Evolutionary conservation across 2,888 invertebrate species (phyloP), one percentile per base, ranked within the genome.

Genomic region (Tromatobia lineatoria): DNA sequence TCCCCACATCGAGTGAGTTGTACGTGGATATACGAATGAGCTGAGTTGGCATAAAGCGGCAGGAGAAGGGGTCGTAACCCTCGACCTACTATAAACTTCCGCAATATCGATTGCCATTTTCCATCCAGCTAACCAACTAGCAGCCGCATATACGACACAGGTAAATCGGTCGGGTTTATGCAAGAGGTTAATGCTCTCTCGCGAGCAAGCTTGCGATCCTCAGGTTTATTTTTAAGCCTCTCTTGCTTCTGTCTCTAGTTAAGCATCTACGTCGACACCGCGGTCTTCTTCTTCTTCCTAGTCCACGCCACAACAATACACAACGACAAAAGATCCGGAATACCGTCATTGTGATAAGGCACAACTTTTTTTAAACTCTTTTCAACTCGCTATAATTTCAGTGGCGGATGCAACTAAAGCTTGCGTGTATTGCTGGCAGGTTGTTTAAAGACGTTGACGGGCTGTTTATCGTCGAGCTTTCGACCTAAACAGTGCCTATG

Each of bases 41-140:
- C 75, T 50, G 34, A 64, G 52, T 52, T n/a, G 67, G 78, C 38
- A 29, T 52, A 29, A 47, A 54, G 52, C 47, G 15, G 29, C 13
- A 15, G 34, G n/a, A 61, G 34, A 52, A 70, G 77, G 61, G 76
- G 71, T 67, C 67, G 73, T 76, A 80, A 76, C 73, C 80, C 69
- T 64, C 83, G 83, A 80, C 83, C 83, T 74, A 83, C 80, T 80
- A 67, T 80, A 64, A 80, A 73, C 76, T 83, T 73, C 76, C 76
- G 83, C 77, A 80, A 73, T 61, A 83, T 83, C 80, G 83, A 83
- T 80, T 77, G 73, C 13, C 67, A 73, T 73, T 80, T 77, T 77
- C 67, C 67, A 71, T 69, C 54, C 8, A 38, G 50, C n/a, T 70
- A n/a, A 34, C 34, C n/a, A 25, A 25, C 69, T 38, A 57, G n/a